A percentile compares a stretch with the other conserved stretches of the same genome.
Evolutionary conservation across 2,113 vertebrate species (phyloP).

Genomic region (Burhinus oedicnemus): DNA sequence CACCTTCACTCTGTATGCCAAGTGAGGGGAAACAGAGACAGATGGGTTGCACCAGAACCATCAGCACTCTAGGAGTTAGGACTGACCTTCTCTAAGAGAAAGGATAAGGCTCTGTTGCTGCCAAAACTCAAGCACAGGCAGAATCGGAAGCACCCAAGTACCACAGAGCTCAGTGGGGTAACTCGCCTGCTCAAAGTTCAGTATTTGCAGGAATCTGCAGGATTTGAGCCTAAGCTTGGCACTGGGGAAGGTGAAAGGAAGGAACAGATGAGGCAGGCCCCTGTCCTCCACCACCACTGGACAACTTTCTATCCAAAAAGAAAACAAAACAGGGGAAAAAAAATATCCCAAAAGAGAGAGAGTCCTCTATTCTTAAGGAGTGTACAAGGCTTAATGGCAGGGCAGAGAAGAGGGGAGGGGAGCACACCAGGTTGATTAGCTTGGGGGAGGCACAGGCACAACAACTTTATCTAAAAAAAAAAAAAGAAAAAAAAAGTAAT

Average conservation of each 20-base stretch:
- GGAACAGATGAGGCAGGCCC: conserved; percentile 26
- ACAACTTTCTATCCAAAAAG: not conserved
- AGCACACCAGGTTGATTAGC: not conserved
- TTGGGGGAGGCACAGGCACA: not conserved
- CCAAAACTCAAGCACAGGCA: conserved; percentile 36
- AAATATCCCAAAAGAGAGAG: not conserved
- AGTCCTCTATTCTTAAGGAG: not conserved
- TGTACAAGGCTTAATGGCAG: not conserved
- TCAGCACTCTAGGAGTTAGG: not conserved
- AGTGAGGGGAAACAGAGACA: conserved; percentile 51
- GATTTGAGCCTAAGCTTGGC: conserved; percentile 24
- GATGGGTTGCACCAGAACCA: conserved; percentile 32
- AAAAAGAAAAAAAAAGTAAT: not conserved
- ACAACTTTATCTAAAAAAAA: not conserved
- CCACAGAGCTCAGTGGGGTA: not conserved
- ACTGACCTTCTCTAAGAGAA: conserved; percentile 30
- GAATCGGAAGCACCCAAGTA: conserved; percentile 9
- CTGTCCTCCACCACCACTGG: not conserved
- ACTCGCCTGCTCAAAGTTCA: not conserved
- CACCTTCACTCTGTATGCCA: conserved; percentile 50
- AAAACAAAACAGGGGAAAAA: not conserved
- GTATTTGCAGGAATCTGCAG: conserved; percentile 13
- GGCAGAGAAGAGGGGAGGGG: not conserved
- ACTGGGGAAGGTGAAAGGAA: conserved; percentile 40
- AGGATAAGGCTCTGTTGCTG: not conserved